A percentile compares a stretch with the other conserved stretches of the same genome.
phyloP scores from a whole-genome alignment of 1,140 invertebrate genomes.

The Trachelipus rathkii region DNA sequence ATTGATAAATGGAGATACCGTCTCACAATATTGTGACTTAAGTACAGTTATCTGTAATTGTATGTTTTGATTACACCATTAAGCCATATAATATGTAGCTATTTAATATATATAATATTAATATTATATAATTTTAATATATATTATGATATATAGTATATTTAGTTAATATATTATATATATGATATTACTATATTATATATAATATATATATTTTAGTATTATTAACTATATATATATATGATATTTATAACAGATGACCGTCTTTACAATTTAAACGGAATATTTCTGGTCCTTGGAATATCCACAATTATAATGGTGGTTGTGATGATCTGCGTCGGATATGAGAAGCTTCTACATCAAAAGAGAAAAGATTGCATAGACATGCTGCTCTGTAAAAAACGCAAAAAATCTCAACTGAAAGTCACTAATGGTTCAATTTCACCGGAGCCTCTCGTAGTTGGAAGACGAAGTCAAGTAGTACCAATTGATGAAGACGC shows the following conservation, averaged over 20 bases:
- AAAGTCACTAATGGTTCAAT: slow-evolving; percentile 29
- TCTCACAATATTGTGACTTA: too few species aligned
- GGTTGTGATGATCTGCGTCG: slow-evolving; percentile 43
- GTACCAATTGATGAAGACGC: background rate
- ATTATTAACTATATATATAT: background rate
- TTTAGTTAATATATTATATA: too few species aligned
- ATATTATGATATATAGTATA: too few species aligned
- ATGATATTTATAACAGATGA: background rate
- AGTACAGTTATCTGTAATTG: too few species aligned
- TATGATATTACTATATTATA: too few species aligned
- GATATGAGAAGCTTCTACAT: slow-evolving; percentile 43
- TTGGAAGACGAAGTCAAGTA: background rate
- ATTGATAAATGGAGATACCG: too few species aligned
- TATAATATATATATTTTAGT: too few species aligned
- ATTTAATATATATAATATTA: too few species aligned
- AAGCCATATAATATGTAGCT: too few species aligned
- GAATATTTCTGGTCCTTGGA: slow-evolving; percentile 41
- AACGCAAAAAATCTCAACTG: slow-evolving; percentile 11
- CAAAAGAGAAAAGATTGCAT: slow-evolving; percentile 39
- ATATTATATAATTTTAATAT: too few species aligned
- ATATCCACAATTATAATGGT: slow-evolving; percentile 45
- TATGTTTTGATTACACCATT: too few species aligned
- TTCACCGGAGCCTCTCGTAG: slow-evolving; percentile 39
- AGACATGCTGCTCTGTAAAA: slow-evolving; percentile 32
- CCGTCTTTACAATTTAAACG: slow-evolving; percentile 37